A percentile compares a stretch with the other conserved stretches of the same genome.
Evolutionary conservation across 2,113 vertebrate genomes (phyloP).

Genomic region (Orycteropus afer): DNA sequence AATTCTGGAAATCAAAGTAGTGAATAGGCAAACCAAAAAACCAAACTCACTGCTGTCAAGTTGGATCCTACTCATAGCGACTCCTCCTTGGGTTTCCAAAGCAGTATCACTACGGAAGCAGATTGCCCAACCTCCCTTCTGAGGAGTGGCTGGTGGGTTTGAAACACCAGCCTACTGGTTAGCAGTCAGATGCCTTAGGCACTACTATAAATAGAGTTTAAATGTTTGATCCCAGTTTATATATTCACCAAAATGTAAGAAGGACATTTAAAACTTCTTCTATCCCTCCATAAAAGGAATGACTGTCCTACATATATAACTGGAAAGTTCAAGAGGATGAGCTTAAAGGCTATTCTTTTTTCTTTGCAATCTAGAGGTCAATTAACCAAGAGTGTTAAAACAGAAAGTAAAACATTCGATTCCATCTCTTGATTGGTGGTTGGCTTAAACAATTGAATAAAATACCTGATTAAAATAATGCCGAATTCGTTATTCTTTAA

Average conservation of each 20-base stretch:
- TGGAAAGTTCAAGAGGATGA: not conserved
- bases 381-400: not conserved
- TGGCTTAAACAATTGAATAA: not conserved
- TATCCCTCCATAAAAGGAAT: not conserved
- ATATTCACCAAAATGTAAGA: not conserved
- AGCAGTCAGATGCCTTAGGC: too few species aligned
- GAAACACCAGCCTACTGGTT: too few species aligned
- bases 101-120: too few species aligned
- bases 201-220: not conserved
- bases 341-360: conserved; percentile 2
- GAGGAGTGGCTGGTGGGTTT: too few species aligned
- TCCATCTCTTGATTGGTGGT: not conserved
- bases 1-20: not conserved
- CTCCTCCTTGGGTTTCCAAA: too few species aligned
- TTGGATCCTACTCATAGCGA: too few species aligned
- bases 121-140: too few species aligned
- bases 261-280: not conserved
- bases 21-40: not conserved
- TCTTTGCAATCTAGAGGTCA: not conserved
- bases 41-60: too few species aligned
- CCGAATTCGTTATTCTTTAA: too few species aligned
- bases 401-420: not conserved
- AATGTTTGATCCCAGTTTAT: not conserved
- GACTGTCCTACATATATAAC: not conserved
- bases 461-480: conserved; percentile 1